Evolutionary conservation across 2,113 vertebrate species (phyloP), one percentile per base, ranked within the genome.

Genomic region (Aegotheles bennettii): DNA sequence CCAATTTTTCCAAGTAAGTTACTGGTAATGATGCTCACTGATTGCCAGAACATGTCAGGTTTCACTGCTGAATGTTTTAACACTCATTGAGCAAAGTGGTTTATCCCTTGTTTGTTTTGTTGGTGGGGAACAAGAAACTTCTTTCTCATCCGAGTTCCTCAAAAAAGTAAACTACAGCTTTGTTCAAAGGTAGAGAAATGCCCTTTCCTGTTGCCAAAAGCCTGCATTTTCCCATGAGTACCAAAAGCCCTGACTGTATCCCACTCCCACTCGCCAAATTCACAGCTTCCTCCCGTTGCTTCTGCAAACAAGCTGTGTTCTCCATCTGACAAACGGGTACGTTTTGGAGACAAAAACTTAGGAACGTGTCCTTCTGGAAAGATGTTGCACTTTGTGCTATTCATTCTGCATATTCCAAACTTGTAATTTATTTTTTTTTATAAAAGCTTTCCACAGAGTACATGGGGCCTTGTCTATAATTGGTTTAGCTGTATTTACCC

Each of bases 391-490:
- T 28, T 40, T 1, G 63, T 69, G 60, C 31, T 54, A 4, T 16
- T 59, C 42, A 11, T 67, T 60, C 47, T 90, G 51, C 47, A 10
- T 61, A 60, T 53, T 75, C 67, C 26, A 54, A 9, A 20, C 25
- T 33, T 19, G 14, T 21, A 45, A 45, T 18, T 40, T 25, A 31
- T 28, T n/a, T 18, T 29, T 59, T 54, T 17, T 45, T 28, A 24
- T 21, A 15, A 25, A 57, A 82, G 31, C 47, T 76, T 90, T 47
- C 38, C 45, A 36, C 59, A 69, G 84, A 78, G 76, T 73, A 42
- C 71, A n/a, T 28, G 60, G 80, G 94, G 86, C 94, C 89, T 95
- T 87, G 94, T 48, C 50, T 95, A 4, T 83, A 65, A 83, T 28
- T 59, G 76, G 68, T 77, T 93, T 0, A 3, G 68, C 67, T 65